These are phyloP conservation scores for Sinotaia quadrata DNA, from an alignment of 2,888 invertebrate species.

Conservation along the genomic window DNA sequence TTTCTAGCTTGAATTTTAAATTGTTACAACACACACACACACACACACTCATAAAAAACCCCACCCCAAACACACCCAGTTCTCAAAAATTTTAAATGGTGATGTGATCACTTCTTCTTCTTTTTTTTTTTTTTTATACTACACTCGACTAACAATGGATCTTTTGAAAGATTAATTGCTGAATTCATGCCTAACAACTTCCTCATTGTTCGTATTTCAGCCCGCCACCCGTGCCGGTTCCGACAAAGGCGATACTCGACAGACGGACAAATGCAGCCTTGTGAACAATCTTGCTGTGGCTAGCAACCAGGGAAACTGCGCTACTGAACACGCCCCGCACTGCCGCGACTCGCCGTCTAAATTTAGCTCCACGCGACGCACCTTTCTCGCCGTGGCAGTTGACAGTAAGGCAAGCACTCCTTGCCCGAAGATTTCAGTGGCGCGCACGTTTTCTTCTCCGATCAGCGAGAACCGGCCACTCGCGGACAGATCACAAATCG, in stretches of 20 bases:
- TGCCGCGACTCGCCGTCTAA: neutral
- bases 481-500: neutral
- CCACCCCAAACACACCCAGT: no score
- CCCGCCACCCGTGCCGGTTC: neutral
- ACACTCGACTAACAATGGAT: no score
- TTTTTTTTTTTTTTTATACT: no score
- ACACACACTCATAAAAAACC: no score
- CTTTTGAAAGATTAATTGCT: no score
- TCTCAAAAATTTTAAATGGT: no score
- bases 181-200: neutral
- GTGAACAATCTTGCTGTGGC: neutral
- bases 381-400: neutral
- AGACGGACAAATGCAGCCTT: neutral
- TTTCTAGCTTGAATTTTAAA: no score
- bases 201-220: neutral
- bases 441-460: neutral
- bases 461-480: neutral
- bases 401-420: neutral
- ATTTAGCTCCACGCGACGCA: conserved; percentile 16
- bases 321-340: neutral
- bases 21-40: no score
- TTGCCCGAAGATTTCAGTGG: neutral
- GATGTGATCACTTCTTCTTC: no score
- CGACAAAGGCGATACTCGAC: neutral
- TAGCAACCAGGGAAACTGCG: neutral